Evolutionary conservation across 2,888 invertebrate species (phyloP), one percentile per base, ranked within the genome.

Genomic region (Mystacides longicornis): DNA sequence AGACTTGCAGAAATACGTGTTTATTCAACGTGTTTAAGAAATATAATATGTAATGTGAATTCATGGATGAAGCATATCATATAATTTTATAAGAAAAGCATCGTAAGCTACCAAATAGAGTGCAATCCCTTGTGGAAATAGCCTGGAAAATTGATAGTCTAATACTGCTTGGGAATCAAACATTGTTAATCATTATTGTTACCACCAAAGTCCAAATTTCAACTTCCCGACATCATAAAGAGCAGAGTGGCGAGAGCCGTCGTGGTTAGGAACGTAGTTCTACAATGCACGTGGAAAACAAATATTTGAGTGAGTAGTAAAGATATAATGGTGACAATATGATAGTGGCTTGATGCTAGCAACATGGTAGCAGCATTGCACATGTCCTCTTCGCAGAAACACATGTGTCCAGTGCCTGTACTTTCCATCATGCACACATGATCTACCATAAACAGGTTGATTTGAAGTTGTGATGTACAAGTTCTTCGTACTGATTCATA

Each of bases 341-440:
- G 46, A 48, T 23, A 16, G 48, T 48, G 48, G 18, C 21, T 48
- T 23, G 48, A 48, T 48, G 23, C 23, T 7, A 7, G 5, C 3
- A 48, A 23, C 23, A 21, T 45, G 45, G 18, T 45, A 64, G 67
- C 66, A 62, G 73, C 79, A 76, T 94, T 94, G 82, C 94, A 94
- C 87, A 89, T 89, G 80, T 94, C 93, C 81, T 93, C 93, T 82
- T 94, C 93, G 81, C 94, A 94, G 85, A 94, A 94, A 82, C 93
- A 94, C 93, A 94, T 94, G 85, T 93, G 93, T 78, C 94, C 94
- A 72, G 87, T 92, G 80, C 93, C 93, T 82, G 91, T 91, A 85
- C 93, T 92, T 87, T 94, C 94, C 87, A 91, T 89, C 93, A 94
- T 94, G 86, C 94, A 94, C 80, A 94, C 94, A 81, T 94, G 94